Percentiles rank a stretch among this genome's conserved stretches.
Evolutionary conservation across 2,113 vertebrate species (phyloP).

Genomic region (Centropristis striata): DNA sequence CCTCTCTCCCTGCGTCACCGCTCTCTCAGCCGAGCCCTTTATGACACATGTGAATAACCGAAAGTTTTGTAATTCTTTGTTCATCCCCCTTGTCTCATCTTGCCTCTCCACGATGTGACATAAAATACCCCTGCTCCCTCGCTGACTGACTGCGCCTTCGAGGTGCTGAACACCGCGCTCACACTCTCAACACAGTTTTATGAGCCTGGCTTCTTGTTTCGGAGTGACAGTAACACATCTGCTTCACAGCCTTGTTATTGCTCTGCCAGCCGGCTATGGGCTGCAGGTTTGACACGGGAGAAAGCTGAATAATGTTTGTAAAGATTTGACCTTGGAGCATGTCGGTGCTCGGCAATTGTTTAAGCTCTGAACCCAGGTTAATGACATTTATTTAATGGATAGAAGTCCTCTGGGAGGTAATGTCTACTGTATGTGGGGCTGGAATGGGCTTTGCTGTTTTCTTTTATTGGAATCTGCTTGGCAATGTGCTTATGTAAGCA

Average conservation of each 20-base stretch:
- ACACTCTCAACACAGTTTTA: slow-evolving; percentile 27
- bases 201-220: slow-evolving; percentile 40
- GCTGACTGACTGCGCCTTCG: slow-evolving; percentile 31
- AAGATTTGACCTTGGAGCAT: slow-evolving; percentile 41
- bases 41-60: slow-evolving; percentile 18
- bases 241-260: slow-evolving; percentile 39
- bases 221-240: slow-evolving; percentile 33
- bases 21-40: slow-evolving; percentile 1
- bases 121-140: slow-evolving; percentile 19
- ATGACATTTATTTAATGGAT: slow-evolving; percentile 57
- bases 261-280: not conserved
- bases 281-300: slow-evolving; percentile 7
- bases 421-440: slow-evolving; percentile 12
- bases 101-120: slow-evolving; percentile 32
- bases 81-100: slow-evolving; percentile 21
- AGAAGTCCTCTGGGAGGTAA: slow-evolving; percentile 5
- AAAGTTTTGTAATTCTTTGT: slow-evolving; percentile 36
- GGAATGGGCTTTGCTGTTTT: slow-evolving; percentile 29
- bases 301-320: slow-evolving; percentile 22
- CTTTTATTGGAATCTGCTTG: slow-evolving; percentile 56
- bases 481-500: slow-evolving; percentile 72
- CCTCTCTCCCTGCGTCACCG: not conserved
- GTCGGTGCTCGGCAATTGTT: slow-evolving; percentile 2
- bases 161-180: slow-evolving; percentile 26
- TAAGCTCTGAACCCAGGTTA: slow-evolving; percentile 33